phyloP scores from a whole-genome alignment of 2,888 invertebrate genomes.

The Epirrhoe alternata region DNA sequence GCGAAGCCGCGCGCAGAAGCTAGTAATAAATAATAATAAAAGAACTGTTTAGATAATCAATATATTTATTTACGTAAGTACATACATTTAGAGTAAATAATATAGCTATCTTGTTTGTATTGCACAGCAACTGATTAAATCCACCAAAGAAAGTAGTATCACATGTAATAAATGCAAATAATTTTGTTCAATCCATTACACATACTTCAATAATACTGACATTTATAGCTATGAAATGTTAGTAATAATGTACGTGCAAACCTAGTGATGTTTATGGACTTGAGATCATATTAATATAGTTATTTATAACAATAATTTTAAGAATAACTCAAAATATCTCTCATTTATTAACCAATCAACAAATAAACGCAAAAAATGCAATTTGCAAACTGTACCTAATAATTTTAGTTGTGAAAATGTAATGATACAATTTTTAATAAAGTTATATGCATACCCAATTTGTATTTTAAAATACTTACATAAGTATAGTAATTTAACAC shows the following conservation, averaged over 20 bases:
- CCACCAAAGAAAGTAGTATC: constrained; percentile 22
- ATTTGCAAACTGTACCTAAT: too few species aligned
- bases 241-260: background rate
- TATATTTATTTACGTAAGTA: constrained; percentile 19
- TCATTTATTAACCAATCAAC: too few species aligned
- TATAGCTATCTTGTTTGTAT: constrained; percentile 34
- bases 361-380: too few species aligned
- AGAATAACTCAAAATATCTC: too few species aligned
- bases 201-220: background rate
- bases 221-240: background rate
- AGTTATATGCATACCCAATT: background rate
- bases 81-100: constrained; percentile 28
- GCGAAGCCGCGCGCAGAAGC: too few species aligned
- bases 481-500: constrained; percentile 3
- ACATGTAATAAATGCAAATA: constrained; percentile 18
- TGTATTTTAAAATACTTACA: too few species aligned
- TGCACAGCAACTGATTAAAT: constrained; percentile 44
- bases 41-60: background rate
- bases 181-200: background rate
- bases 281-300: too few species aligned
- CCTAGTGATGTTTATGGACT: background rate
- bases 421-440: background rate
- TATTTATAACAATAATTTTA: too few species aligned
- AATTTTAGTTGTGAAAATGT: background rate
- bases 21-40: too few species aligned